Base-by-base conservation (phyloP, 2,797 vertebrate genomes). In the Danio jaintianensis region DNA sequence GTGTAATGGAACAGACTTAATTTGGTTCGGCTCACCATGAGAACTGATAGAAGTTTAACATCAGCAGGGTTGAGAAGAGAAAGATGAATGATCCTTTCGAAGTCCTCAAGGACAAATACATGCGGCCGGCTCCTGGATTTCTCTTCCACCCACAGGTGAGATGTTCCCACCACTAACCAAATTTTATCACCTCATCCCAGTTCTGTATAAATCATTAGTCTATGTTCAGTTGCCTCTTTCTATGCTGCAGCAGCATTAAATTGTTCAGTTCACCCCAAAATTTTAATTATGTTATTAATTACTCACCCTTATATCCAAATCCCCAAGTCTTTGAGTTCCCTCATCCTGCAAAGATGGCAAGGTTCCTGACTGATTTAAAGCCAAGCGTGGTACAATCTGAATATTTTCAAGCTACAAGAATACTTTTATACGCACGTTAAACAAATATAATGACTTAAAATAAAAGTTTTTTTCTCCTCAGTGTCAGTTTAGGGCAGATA, bases 31-130 rank as follows among this genome's bases (percentile, higher is more conserved):
- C 45, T 45, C 15, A 80, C 18, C 70, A 70, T 50, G 48, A 92
- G 89, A 93, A 85, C 93, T 94, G 84, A 95, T 90, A 85, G 88
- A 94, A 95, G 93, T 98, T 93, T 94, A 95, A 93, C 90, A 90
- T 97, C 97, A 96, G 94, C 97, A 99, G 98, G 96, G 98, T 99
- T 97, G 98, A 99, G 92, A 99, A 99, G 93, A 97, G 98, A 96
- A 99, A 99, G 90, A 94, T 98, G 92, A 96, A 93, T 79, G 98
- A 99, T 91, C 98, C 98, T 88, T 96, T 99, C 91, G 97, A 99
- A 94, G 95, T 95, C 92, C 96, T 99, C 90, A 99, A 99, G 92
- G 97, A 99, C 91, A 99, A 99, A 90, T 99, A 98, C 93, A 98
- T 99, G 96, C 96, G 97, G 83, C 97, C 97, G 53, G 92, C 96